phyloP scores from a whole-genome alignment of 2,113 vertebrate genomes.

The Irena cyanogastra region DNA sequence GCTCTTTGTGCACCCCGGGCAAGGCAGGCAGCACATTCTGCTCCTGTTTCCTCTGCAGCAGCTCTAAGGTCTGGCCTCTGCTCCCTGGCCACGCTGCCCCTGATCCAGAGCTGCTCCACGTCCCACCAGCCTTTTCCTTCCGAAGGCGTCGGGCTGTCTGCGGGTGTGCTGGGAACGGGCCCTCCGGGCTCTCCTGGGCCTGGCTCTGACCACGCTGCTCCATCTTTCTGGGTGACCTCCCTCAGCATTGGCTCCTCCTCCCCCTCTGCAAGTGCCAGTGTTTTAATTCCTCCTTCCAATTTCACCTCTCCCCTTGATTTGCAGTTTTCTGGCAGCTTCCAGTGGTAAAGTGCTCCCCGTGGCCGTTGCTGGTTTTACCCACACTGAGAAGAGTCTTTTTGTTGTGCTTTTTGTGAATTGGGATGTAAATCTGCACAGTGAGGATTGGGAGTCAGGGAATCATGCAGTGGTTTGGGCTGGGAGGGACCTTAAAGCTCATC shows the following conservation, averaged over 20 bases:
- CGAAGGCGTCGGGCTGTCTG: neutral
- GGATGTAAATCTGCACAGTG: neutral
- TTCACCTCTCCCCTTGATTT: neutral
- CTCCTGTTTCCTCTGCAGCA: neutral
- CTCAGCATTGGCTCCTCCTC: neutral
- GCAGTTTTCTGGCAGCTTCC: neutral
- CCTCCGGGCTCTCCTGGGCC: neutral
- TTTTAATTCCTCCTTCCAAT: neutral
- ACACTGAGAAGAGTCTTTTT: neutral
- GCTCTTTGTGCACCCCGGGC: constrained; percentile 11
- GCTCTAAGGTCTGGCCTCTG: constrained; percentile 18
- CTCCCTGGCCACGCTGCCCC: neutral
- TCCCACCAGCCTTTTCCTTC: neutral
- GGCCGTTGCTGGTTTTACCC: neutral
- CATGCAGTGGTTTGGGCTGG: neutral
- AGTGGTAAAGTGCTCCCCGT: neutral
- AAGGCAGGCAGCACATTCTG: neutral
- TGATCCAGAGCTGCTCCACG: neutral
- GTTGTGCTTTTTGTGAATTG: neutral
- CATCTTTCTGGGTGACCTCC: fast-evolving
- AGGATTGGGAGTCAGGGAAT: neutral
- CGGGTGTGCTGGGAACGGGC: neutral
- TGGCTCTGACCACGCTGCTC: neutral
- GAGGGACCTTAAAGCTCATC: neutral
- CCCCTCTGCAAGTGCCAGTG: neutral